A percentile compares a stretch with the other conserved stretches of the same genome.
Evolutionary conservation across 2,797 vertebrate species (phyloP).

Genomic region (Taeniopygia guttata): DNA sequence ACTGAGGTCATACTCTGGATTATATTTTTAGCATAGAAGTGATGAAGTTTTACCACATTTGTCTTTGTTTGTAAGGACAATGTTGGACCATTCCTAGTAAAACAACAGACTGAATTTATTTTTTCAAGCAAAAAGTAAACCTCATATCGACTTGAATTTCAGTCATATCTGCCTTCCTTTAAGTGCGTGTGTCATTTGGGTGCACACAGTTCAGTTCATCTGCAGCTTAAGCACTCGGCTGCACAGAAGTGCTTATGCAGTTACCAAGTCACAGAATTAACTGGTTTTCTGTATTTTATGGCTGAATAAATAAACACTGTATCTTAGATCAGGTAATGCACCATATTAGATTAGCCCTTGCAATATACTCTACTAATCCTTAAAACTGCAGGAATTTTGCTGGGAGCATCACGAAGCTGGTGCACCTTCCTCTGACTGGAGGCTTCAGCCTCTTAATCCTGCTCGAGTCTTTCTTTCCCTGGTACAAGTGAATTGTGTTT

Average conservation of each 20-base stretch:
- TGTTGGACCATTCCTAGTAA: not conserved
- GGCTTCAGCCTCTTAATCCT: not conserved
- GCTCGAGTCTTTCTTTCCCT: not conserved
- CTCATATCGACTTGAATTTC: not conserved
- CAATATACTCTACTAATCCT: not conserved
- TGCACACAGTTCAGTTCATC: not conserved
- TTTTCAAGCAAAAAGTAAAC: not conserved
- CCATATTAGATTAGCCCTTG: not conserved
- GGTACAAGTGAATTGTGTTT: not conserved
- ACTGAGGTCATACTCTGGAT: not conserved
- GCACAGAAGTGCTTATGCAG: not conserved
- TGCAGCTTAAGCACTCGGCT: not conserved
- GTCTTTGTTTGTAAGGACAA: not conserved
- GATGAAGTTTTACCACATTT: not conserved
- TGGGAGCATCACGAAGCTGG: rapidly evolving
- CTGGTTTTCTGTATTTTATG: not conserved
- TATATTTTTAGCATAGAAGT: not conserved
- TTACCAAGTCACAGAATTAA: not conserved
- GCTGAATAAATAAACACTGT: not conserved
- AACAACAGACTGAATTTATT: not conserved
- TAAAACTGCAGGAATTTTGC: not conserved
- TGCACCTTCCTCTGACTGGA: not conserved
- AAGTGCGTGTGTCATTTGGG: not conserved
- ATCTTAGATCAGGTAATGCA: not conserved
- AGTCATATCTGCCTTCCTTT: not conserved